Evolutionary conservation across 2,888 invertebrate genomes (phyloP).

Genomic region (Papilio elwesi): DNA sequence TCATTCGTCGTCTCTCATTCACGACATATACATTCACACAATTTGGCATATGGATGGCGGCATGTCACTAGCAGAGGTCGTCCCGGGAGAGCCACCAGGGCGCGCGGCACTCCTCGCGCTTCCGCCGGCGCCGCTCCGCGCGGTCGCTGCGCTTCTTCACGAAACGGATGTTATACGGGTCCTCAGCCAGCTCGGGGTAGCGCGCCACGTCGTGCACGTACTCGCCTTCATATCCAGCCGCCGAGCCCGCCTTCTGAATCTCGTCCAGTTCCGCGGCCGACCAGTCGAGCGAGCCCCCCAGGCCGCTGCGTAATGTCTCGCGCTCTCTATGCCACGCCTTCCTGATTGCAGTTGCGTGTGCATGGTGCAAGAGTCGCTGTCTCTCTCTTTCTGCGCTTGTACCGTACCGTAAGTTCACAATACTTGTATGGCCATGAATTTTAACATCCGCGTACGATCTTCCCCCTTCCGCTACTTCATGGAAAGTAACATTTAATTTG

Average conservation of each 20-base stretch:
- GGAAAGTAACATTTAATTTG: constrained; percentile 95
- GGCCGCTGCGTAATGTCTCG: constrained; percentile 91
- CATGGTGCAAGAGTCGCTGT: constrained; percentile 94
- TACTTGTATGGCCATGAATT: constrained; percentile 95
- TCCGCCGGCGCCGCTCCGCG: constrained; percentile 89
- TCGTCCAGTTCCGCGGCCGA: constrained; percentile 94
- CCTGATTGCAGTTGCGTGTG: constrained; percentile 92
- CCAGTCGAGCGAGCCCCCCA: constrained; percentile 93
- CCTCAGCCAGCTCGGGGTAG: constrained; percentile 97
- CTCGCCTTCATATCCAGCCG: constrained; percentile 94
- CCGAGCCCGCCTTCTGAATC: constrained; percentile 92
- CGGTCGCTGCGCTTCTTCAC: constrained; percentile 91
- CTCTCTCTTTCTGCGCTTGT: constrained; percentile 95
- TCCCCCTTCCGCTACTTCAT: constrained; percentile 91
- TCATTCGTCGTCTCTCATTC: constrained; percentile 71
- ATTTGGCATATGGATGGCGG: constrained; percentile 83
- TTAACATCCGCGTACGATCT: constrained; percentile 93
- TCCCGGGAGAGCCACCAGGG: constrained; percentile 81
- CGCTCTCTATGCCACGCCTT: constrained; percentile 97
- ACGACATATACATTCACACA: constrained; percentile 71
- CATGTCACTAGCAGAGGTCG: constrained; percentile 77
- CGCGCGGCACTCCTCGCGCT: constrained; percentile 83
- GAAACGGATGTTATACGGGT: constrained; percentile 97
- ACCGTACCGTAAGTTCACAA: constrained; percentile 97
- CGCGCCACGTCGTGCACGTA: constrained; percentile 95